Percentiles rank a stretch among this genome's conserved stretches.
phyloP scores from a whole-genome alignment of 2,888 invertebrate species.

The Lycaena phlaeas region DNA sequence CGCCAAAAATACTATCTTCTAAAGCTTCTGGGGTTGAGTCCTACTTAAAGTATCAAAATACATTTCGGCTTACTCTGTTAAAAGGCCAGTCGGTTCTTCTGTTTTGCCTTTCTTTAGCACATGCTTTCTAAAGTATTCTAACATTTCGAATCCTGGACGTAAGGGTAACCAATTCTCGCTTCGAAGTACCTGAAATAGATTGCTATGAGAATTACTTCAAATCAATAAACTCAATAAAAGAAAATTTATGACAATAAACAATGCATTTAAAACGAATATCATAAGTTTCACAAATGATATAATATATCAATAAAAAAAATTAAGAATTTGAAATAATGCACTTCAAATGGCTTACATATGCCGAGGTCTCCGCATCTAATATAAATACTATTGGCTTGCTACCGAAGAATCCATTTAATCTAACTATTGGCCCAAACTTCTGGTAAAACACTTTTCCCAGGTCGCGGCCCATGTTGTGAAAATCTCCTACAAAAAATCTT shows the following conservation, averaged over 20 bases:
- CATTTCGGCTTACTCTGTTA: slow-evolving; percentile 2
- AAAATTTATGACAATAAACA: too few species aligned
- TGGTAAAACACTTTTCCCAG: slow-evolving; percentile 25
- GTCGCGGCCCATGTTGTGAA: slow-evolving; percentile 19
- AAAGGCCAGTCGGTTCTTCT: slow-evolving; percentile 28
- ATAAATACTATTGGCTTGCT: slow-evolving; percentile 26
- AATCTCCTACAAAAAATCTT: slow-evolving; percentile 23
- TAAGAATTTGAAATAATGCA: too few species aligned
- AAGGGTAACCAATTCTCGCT: slow-evolving; percentile 34
- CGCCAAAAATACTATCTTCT: too few species aligned
- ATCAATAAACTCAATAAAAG: too few species aligned
- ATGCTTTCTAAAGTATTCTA: slow-evolving; percentile 35
- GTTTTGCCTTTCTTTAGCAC: slow-evolving; percentile 25
- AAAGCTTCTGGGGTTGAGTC: too few species aligned
- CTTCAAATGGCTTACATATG: slow-evolving; percentile 25
- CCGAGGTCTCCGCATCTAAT: slow-evolving; percentile 33
- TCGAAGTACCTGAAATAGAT: slow-evolving; percentile 28
- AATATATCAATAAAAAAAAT: too few species aligned
- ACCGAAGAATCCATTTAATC: slow-evolving; percentile 28
- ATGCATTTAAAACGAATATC: too few species aligned
- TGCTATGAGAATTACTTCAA: too few species aligned
- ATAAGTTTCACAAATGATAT: too few species aligned
- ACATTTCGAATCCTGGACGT: slow-evolving; percentile 32
- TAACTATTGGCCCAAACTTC: slow-evolving; percentile 36
- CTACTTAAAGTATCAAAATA: background rate